phyloP scores from a whole-genome alignment of 2,113 vertebrate genomes.

The Rhadina sibilatrix region DNA sequence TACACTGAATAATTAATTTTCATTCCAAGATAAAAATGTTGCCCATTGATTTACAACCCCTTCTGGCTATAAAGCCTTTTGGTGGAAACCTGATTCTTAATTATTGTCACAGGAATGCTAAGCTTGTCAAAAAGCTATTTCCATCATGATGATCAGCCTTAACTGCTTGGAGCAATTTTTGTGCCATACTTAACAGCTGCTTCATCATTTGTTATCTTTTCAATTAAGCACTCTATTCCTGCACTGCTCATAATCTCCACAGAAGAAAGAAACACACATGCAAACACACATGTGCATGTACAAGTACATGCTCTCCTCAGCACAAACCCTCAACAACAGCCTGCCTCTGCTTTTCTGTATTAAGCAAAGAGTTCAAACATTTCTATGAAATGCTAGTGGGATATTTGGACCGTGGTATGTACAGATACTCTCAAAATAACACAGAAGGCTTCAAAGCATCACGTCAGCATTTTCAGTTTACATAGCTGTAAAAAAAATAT shows the following conservation, averaged over 20 bases:
- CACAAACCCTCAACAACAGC: neutral
- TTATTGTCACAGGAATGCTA: conserved; percentile 74
- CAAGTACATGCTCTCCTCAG: neutral
- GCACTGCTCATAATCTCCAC: neutral
- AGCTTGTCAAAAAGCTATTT: conserved; percentile 74
- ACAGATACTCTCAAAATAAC: neutral
- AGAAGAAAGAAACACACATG: neutral
- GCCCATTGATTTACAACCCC: conserved; percentile 80
- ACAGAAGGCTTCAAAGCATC: neutral
- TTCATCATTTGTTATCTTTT: conserved; percentile 72
- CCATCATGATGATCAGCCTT: conserved; percentile 72
- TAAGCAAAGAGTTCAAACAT: neutral
- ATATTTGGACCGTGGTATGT: neutral
- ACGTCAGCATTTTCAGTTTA: neutral
- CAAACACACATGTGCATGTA: neutral
- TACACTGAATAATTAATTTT: conserved; percentile 82
- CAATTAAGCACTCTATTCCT: conserved; percentile 50
- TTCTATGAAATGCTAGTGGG: neutral
- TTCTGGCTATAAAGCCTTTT: conserved; percentile 73
- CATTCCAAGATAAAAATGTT: conserved; percentile 74
- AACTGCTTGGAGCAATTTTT: conserved; percentile 64
- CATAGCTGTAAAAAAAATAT: neutral
- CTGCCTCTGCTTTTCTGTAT: neutral
- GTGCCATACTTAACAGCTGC: conserved; percentile 75
- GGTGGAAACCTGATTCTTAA: conserved; percentile 81